A percentile compares a stretch with the other conserved stretches of the same genome.
phyloP scores from a whole-genome alignment of 2,888 invertebrate genomes.

The Sesia bembeciformis region DNA sequence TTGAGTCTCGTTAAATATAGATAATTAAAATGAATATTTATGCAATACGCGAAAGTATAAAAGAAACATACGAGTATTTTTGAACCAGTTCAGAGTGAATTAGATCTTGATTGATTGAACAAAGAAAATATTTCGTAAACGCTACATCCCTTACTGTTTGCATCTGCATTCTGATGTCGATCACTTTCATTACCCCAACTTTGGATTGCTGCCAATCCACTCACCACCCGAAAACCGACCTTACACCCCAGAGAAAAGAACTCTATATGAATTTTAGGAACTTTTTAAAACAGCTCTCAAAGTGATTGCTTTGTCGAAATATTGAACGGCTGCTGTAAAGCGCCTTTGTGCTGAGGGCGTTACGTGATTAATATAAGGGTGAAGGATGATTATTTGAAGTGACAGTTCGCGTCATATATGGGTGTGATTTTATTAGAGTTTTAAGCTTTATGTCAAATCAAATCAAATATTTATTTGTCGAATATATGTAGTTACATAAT shows the following conservation, averaged over 20 bases:
- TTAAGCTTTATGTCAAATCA: too few species aligned
- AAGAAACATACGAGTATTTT: too few species aligned
- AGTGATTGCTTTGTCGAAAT: background rate
- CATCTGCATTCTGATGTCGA: background rate
- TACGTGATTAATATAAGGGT: background rate
- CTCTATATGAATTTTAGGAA: background rate
- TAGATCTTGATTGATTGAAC: too few species aligned
- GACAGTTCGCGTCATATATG: background rate
- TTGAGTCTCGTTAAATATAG: too few species aligned
- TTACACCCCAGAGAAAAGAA: background rate
- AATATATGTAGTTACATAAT: too few species aligned
- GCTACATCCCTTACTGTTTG: background rate
- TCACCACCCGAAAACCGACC: background rate
- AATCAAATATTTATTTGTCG: too few species aligned
- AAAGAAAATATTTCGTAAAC: too few species aligned
- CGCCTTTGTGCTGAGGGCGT: background rate
- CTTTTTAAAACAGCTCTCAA: background rate
- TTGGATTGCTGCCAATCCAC: background rate
- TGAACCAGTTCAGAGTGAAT: too few species aligned
- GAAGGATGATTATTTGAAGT: background rate
- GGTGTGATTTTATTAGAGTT: background rate
- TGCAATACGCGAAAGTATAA: too few species aligned
- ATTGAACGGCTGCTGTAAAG: background rate
- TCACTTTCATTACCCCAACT: background rate
- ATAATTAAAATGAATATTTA: too few species aligned